These are phyloP conservation scores for Notodonta dromedarius DNA, from an alignment of 2,888 invertebrate genomes.

Conservation along the genomic window DNA sequence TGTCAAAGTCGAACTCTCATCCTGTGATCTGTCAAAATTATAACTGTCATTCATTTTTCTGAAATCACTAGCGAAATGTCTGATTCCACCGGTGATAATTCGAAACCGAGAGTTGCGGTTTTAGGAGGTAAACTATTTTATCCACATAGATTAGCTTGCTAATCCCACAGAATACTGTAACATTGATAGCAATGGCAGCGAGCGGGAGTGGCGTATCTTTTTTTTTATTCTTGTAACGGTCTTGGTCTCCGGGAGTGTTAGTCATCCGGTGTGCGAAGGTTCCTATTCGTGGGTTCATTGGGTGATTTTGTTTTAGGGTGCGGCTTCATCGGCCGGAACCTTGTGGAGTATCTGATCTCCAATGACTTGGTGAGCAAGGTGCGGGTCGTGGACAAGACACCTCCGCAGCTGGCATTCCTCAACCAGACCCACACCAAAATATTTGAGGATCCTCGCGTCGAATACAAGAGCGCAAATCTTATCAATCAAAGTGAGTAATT, in stretches of 20 bases:
- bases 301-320: slow-evolving; percentile 87
- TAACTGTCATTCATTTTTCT: slow-evolving; percentile 55
- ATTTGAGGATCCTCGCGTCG: slow-evolving; percentile 90
- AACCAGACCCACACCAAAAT: slow-evolving; percentile 88
- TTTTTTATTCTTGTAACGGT: slow-evolving; percentile 67
- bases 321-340: slow-evolving; percentile 96
- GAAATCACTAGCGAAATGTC: slow-evolving; percentile 72
- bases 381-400: slow-evolving; percentile 95
- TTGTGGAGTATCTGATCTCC: slow-evolving; percentile 91
- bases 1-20: too few species aligned
- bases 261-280: slow-evolving; percentile 63
- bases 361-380: slow-evolving; percentile 90
- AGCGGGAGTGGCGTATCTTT: slow-evolving; percentile 28
- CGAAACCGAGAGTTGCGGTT: slow-evolving; percentile 76
- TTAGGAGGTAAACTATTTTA: slow-evolving; percentile 70
- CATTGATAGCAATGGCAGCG: background rate
- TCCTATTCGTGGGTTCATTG: slow-evolving; percentile 50
- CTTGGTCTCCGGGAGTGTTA: slow-evolving; percentile 58
- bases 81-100: slow-evolving; percentile 74
- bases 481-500: slow-evolving; percentile 90
- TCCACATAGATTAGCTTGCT: background rate
- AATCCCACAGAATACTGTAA: background rate
- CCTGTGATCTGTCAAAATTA: slow-evolving; percentile 26
- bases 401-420: slow-evolving; percentile 96
- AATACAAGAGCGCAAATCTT: slow-evolving; percentile 96